Evolutionary conservation across 2,113 vertebrate species (phyloP).

Genomic region (Leucosticte australis): DNA sequence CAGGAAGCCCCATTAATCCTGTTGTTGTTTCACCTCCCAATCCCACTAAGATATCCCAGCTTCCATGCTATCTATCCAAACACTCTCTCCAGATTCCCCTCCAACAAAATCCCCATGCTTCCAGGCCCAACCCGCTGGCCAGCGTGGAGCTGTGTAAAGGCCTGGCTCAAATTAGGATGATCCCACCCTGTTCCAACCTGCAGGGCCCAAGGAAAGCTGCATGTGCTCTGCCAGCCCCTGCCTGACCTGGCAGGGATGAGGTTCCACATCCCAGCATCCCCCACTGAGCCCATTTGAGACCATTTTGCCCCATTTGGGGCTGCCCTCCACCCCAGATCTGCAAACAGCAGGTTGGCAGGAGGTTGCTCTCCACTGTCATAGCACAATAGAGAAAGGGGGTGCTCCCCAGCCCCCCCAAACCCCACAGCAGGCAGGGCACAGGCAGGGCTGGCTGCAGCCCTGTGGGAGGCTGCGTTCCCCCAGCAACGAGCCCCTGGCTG

Average conservation of each 20-base stretch:
- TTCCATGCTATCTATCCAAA: neutral
- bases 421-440: neutral
- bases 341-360: neutral
- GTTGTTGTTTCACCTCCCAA: neutral
- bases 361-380: rapidly evolving
- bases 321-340: neutral
- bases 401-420: neutral
- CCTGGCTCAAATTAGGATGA: neutral
- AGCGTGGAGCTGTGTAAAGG: neutral
- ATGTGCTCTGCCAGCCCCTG: rapidly evolving
- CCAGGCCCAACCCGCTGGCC: neutral
- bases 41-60: neutral
- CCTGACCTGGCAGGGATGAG: rapidly evolving
- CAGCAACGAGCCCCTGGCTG: conserved; percentile 52
- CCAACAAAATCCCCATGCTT: rapidly evolving
- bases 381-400: neutral
- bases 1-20: neutral
- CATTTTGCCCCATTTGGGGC: neutral
- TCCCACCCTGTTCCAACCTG: neutral
- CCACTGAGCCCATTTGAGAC: neutral
- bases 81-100: neutral
- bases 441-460: neutral
- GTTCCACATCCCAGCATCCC: rapidly evolving
- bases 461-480: conserved; percentile 13
- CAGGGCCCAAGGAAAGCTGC: neutral